Evolutionary conservation across 30 jellyfish, hydroid and myxozoan genomes (phyloP).

Genomic region (Turritopsis rubra): DNA sequence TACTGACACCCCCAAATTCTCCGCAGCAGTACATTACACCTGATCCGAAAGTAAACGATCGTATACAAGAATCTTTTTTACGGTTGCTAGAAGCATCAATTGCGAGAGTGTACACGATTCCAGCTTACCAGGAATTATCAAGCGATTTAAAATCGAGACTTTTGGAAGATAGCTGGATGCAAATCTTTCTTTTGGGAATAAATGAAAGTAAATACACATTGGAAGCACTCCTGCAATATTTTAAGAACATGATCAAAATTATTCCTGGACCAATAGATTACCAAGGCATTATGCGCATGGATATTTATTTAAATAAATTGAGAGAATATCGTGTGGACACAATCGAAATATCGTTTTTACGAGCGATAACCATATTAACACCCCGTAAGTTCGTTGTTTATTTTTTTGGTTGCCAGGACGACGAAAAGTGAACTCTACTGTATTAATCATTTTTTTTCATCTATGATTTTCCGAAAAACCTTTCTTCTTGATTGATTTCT

Average conservation of each 20-base stretch:
- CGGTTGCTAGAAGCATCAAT: conserved; percentile 43
- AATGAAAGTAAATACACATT: conserved; percentile 44
- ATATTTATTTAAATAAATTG: conserved; percentile 41
- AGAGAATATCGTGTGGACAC: conserved; percentile 62
- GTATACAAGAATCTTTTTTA: conserved; percentile 41
- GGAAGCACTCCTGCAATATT: conserved; percentile 44
- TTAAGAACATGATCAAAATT: conserved; percentile 27
- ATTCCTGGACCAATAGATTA: conserved; percentile 26
- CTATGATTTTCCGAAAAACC: too few species aligned
- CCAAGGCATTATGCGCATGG: conserved; percentile 44
- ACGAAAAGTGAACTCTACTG: too few species aligned
- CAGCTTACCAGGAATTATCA: conserved; percentile 71
- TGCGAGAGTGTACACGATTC: conserved; percentile 61
- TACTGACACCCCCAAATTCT: conserved; percentile 55
- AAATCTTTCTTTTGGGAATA: conserved; percentile 47
- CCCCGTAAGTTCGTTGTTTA: conserved; percentile 51
- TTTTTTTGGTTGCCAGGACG: too few species aligned
- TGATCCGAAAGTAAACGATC: conserved; percentile 33
- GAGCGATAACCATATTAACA: conserved; percentile 71
- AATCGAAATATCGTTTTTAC: conserved; percentile 62
- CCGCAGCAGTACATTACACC: conserved; percentile 55
- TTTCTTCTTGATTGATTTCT: too few species aligned
- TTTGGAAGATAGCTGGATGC: conserved; percentile 76
- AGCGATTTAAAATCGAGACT: conserved; percentile 44
- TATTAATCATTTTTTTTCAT: too few species aligned